Percentiles rank a stretch among this genome's conserved stretches.
phyloP scores from a whole-genome alignment of 2,888 invertebrate genomes.

The Drosophila macrospina region DNA sequence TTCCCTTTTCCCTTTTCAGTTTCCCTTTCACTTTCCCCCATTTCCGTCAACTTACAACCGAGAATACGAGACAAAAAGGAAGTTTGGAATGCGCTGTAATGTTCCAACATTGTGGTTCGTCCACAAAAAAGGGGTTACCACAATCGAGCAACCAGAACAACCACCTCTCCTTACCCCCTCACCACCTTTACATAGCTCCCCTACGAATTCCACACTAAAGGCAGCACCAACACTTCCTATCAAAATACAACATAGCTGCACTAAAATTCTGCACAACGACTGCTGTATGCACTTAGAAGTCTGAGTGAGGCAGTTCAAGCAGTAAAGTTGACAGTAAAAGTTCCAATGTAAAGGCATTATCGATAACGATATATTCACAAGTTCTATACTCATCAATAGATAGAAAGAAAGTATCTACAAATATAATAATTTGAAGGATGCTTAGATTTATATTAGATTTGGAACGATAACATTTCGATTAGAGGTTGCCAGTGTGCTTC shows the following conservation, averaged over 20 bases:
- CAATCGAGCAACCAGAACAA: neutral
- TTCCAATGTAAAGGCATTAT: no score
- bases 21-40: neutral
- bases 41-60: neutral
- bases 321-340: neutral
- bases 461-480: no score
- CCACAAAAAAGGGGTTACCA: constrained; percentile 24
- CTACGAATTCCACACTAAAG: neutral
- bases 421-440: no score
- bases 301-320: no score
- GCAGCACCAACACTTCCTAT: constrained; percentile 5
- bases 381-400: no score
- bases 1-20: neutral
- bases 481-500: no score
- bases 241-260: neutral
- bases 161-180: no score
- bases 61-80: neutral
- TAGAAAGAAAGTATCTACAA: no score
- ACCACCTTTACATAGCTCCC: no score
- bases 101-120: constrained; percentile 23
- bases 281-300: neutral
- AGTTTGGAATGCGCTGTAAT: constrained; percentile 34
- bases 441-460: no score
- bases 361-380: no score
- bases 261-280: neutral